Evolutionary conservation across 2,113 vertebrate genomes (phyloP).

Genomic region (Hemicordylus capensis): DNA sequence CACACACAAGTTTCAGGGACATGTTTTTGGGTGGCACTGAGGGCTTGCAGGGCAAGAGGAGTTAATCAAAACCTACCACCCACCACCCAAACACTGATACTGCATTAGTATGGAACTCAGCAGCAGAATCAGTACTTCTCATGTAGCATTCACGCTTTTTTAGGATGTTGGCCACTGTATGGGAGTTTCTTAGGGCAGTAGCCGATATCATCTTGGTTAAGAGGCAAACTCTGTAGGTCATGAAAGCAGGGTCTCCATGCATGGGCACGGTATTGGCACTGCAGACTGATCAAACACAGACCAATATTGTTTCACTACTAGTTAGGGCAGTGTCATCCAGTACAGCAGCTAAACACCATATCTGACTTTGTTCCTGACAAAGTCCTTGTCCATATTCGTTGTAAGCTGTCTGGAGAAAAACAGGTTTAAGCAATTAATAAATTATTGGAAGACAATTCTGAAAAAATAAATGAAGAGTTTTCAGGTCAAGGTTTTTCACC

Average conservation of each 20-base stretch:
- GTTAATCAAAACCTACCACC: too few species aligned
- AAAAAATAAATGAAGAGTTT: not conserved
- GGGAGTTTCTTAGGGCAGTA: not conserved
- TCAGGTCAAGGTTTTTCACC: not conserved
- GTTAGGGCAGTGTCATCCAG: not conserved
- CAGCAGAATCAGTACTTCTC: too few species aligned
- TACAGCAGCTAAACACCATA: not conserved
- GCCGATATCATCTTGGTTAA: not conserved
- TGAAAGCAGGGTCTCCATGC: not conserved
- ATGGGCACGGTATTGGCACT: not conserved
- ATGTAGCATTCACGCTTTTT: too few species aligned
- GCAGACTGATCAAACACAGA: too few species aligned
- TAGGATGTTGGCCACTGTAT: too few species aligned
- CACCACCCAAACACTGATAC: too few species aligned
- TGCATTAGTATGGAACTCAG: too few species aligned
- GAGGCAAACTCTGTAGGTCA: not conserved
- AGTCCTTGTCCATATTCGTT: not conserved
- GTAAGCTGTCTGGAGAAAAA: not conserved
- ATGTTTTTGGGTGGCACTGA: too few species aligned
- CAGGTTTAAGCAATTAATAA: not conserved
- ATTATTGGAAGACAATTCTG: not conserved
- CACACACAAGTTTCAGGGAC: too few species aligned
- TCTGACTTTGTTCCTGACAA: not conserved
- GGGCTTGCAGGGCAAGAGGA: too few species aligned
- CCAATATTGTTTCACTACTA: not conserved